phyloP scores from a whole-genome alignment of 2,113 vertebrate genomes.

The Calonectris borealis region DNA sequence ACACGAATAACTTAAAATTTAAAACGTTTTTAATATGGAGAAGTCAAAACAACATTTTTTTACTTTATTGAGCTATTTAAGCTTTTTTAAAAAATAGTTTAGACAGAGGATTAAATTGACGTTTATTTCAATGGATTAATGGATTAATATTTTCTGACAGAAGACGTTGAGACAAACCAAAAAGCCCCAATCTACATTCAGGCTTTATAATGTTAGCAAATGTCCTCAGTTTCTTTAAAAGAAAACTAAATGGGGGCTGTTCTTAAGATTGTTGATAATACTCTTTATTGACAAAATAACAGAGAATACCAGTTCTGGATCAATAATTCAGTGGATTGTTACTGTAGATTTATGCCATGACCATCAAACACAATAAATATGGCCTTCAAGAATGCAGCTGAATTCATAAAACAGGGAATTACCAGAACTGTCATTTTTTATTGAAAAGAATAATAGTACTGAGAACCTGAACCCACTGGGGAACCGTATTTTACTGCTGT shows the following conservation, averaged over 20 bases:
- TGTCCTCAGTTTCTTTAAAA: background rate
- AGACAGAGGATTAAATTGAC: background rate
- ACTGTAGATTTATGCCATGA: background rate
- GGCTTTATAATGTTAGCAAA: background rate
- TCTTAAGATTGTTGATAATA: background rate
- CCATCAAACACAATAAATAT: background rate
- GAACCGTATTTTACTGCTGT: background rate
- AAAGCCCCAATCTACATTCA: background rate
- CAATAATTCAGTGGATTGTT: background rate
- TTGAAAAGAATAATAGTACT: background rate
- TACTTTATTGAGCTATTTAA: background rate
- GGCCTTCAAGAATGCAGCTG: background rate
- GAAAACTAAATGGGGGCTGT: background rate
- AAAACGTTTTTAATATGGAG: background rate
- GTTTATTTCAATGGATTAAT: background rate
- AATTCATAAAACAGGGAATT: background rate
- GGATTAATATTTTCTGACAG: background rate
- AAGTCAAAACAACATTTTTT: background rate
- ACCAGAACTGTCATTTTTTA: accelerated
- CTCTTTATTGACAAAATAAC: background rate
- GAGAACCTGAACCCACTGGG: background rate
- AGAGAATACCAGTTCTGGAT: background rate
- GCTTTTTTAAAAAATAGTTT: background rate
- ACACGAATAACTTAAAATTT: background rate
- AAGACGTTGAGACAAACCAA: background rate